phyloP scores from a whole-genome alignment of 2,888 invertebrate species.

The Leistus spinibarbis region DNA sequence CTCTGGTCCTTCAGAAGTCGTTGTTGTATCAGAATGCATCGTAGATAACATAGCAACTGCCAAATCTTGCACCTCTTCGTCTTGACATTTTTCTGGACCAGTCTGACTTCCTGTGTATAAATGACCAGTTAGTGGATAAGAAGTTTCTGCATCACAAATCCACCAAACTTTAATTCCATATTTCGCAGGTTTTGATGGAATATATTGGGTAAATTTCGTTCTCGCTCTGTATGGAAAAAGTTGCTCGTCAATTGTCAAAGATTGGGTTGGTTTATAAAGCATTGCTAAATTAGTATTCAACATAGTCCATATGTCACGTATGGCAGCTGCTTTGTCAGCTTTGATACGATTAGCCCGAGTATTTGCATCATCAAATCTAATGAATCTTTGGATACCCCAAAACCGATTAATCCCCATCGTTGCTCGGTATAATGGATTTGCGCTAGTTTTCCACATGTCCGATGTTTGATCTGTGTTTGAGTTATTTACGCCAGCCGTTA shows the following conservation, averaged over 20 bases:
- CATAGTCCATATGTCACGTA: slow-evolving; percentile 44
- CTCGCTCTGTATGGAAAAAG: slow-evolving; percentile 37
- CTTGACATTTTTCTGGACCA: slow-evolving; percentile 43
- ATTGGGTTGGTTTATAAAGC: slow-evolving; percentile 41
- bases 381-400: slow-evolving; percentile 44
- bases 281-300: slow-evolving; percentile 42
- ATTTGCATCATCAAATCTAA: slow-evolving; percentile 47
- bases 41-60: slow-evolving; percentile 43
- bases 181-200: slow-evolving; percentile 46
- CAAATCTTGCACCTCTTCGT: slow-evolving; percentile 46
- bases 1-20: too few relatives aligned
- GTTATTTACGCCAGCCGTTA: slow-evolving; percentile 42
- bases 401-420: slow-evolving; percentile 43
- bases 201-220: slow-evolving; percentile 47
- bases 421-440: slow-evolving; percentile 42
- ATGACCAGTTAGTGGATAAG: slow-evolving; percentile 42
- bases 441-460: slow-evolving; percentile 42
- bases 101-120: slow-evolving; percentile 44
- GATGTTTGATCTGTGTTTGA: slow-evolving; percentile 42
- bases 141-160: slow-evolving; percentile 46
- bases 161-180: slow-evolving; percentile 48
- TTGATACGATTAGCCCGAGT: slow-evolving; percentile 44
- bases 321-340: slow-evolving; percentile 47
- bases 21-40: slow-evolving; percentile 41
- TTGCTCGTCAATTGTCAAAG: slow-evolving; percentile 40